Conservation (phyloP, 2,888 invertebrate species). For the Cataglyphis albicans region DNA sequence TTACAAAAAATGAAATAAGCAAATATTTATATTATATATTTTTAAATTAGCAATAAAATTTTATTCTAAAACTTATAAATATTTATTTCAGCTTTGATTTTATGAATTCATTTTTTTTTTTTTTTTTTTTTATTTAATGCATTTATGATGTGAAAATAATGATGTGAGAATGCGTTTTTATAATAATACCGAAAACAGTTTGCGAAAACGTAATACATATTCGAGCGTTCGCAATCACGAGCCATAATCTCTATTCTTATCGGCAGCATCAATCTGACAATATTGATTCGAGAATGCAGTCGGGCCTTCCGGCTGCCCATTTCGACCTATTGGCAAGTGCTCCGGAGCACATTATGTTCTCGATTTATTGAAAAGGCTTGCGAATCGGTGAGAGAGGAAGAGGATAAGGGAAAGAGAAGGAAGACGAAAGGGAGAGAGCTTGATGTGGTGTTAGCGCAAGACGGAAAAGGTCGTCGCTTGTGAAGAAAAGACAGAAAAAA, state of each 20-base stretch:
- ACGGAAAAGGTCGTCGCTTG: slow-evolving; percentile 41
- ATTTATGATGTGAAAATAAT: neutral
- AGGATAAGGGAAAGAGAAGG: neutral
- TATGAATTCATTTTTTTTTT: neutral
- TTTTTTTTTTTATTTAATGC: too few relatives aligned
- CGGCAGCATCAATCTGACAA: slow-evolving; percentile 39
- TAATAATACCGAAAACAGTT: slow-evolving; percentile 10
- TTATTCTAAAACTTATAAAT: neutral
- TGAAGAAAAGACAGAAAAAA: neutral
- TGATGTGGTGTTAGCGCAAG: slow-evolving; percentile 34
- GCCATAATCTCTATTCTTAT: slow-evolving; percentile 48
- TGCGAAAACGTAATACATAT: neutral
- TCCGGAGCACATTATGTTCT: slow-evolving; percentile 53
- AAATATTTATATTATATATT: neutral
- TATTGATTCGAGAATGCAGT: slow-evolving; percentile 53
- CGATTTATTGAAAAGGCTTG: slow-evolving; percentile 62
- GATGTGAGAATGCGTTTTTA: neutral
- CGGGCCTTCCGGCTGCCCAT: slow-evolving; percentile 49
- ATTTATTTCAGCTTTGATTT: neutral
- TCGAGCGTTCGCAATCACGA: slow-evolving; percentile 29
- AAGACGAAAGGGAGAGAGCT: neutral
- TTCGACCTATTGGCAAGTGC: slow-evolving; percentile 49
- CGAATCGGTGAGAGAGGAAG: slow-evolving; percentile 25
- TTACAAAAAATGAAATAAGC: neutral
- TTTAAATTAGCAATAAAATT: neutral